Conservation (phyloP, 2,113 vertebrate species). For the Rhineura floridana region DNA sequence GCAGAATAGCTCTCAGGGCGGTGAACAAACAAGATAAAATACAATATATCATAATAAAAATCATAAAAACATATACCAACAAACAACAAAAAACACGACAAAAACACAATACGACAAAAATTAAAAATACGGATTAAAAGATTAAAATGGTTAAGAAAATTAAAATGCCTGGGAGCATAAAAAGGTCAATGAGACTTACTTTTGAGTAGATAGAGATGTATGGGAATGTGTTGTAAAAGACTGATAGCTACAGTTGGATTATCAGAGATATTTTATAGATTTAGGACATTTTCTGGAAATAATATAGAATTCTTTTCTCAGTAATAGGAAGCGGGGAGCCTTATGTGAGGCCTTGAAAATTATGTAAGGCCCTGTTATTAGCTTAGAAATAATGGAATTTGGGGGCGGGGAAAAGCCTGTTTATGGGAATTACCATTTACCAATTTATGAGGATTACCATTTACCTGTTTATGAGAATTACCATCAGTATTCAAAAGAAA, state of each 20-base stretch:
- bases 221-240: background rate
- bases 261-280: background rate
- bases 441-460: background rate
- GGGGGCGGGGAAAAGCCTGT: background rate
- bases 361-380: background rate
- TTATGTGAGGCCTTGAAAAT: background rate
- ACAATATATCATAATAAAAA: too few relatives aligned
- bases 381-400: background rate
- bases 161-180: too few relatives aligned
- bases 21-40: too few relatives aligned
- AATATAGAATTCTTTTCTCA: background rate
- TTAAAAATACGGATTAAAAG: too few relatives aligned
- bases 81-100: too few relatives aligned
- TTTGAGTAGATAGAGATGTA: background rate
- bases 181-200: too few relatives aligned
- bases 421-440: background rate
- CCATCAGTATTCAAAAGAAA: slow-evolving; percentile 57
- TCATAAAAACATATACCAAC: too few relatives aligned
- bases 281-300: background rate
- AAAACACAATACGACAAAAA: too few relatives aligned
- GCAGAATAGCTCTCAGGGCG: too few relatives aligned
- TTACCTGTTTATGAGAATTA: background rate
- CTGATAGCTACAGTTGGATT: background rate
- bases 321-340: background rate
- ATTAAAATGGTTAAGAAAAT: too few relatives aligned